Base-by-base conservation (phyloP, 2,888 invertebrate genomes). In the Clistopyga incitator region DNA sequence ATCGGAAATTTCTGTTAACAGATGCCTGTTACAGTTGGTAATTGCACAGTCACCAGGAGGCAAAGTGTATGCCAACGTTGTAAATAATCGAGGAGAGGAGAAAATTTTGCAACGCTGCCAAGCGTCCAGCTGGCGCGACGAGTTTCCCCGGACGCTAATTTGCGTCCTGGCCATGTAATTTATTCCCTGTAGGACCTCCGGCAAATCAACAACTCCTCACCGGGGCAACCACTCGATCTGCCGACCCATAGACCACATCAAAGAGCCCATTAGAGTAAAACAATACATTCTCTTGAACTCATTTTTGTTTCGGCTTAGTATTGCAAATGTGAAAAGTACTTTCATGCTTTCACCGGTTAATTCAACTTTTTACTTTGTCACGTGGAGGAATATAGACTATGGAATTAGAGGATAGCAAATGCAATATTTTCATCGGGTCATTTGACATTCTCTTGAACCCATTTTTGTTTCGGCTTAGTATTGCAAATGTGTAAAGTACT, bases 31-130 rank as follows among this genome's bases (percentile, higher is more conserved):
- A 11, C 56, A 56, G 56, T 56, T 56, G 15, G 56, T 56, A 74
- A 56, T 56, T 67, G 80, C 68, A 74, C 59, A 56, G 10, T 23
- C 18, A 54, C 52, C 20, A 18, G 20, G 47, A 47, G 23, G 50
- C 61, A 42, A 61, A 61, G 10, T 42, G 25, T 42, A 13, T 42
- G 47, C 47, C 45, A 61, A 72, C 59, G 38, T 34, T 34, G 72
- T 68, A 52, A 72, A 82, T 82, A 78, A 82, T 82, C 72, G 65
- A 59, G 67, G 54, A 54, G 61, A 54, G 47, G 50, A 54, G 47
- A 42, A 72, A 72, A 71, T 74, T 82, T 77, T 72, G 81, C 77
- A 59, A 47, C 59, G 77, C 77, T 82, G 82, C 78, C 82, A 82
- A 82, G 38, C 74, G 75, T 72, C 71, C 75, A 79, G 76, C 79